Conservation (phyloP, 2,888 invertebrate genomes). For the Luperina nickerlii region DNA sequence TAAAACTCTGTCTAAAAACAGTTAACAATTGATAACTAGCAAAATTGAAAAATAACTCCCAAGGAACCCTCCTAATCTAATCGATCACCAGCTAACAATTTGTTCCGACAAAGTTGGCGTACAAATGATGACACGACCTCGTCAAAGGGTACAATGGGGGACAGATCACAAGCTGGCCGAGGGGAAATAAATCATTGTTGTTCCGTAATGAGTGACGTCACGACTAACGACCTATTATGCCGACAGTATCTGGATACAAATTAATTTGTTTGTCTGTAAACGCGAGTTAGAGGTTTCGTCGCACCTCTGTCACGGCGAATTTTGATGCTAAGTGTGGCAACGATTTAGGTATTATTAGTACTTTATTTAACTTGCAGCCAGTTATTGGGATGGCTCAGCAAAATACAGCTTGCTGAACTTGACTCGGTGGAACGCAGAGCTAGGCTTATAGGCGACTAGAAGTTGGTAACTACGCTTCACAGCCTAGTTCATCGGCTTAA, state of each 20-base stretch:
- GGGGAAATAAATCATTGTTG: slow-evolving; percentile 75
- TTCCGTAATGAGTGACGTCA: slow-evolving; percentile 65
- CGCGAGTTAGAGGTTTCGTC: slow-evolving; percentile 35
- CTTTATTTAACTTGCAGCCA: not conserved
- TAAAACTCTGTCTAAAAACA: not conserved
- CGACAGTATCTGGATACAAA: slow-evolving; percentile 67
- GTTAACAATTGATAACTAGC: not conserved
- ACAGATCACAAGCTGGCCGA: slow-evolving; percentile 58
- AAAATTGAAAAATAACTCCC: slow-evolving; percentile 16
- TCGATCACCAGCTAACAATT: slow-evolving; percentile 64
- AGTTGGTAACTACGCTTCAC: too few relatives aligned
- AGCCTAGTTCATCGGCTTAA: too few relatives aligned
- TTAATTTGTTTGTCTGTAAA: slow-evolving; percentile 68
- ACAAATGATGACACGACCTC: slow-evolving; percentile 57
- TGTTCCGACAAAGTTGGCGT: slow-evolving; percentile 56
- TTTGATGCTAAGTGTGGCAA: slow-evolving; percentile 9
- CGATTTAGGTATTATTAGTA: not conserved
- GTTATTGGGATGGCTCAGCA: too few relatives aligned
- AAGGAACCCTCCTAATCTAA: slow-evolving; percentile 39
- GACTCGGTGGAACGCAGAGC: too few relatives aligned
- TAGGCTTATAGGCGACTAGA: too few relatives aligned
- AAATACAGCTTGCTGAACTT: too few relatives aligned
- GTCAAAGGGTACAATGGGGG: slow-evolving; percentile 69
- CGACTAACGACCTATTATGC: slow-evolving; percentile 74
- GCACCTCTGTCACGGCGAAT: slow-evolving; percentile 25